Evolutionary conservation across 2,888 invertebrate genomes (phyloP).

Genomic region (Phorcus lineatus): DNA sequence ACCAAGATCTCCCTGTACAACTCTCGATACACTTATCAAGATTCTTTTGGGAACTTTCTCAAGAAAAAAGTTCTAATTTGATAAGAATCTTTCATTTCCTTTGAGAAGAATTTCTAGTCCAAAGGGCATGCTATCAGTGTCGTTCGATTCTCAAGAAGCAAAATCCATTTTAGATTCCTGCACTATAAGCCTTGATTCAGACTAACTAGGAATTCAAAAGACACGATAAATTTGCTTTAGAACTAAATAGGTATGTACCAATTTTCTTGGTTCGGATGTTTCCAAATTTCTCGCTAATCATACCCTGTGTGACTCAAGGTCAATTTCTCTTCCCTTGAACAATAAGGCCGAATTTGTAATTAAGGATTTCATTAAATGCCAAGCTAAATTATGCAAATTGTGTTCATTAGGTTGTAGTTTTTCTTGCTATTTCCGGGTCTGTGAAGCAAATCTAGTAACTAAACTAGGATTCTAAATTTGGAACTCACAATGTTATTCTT

Average conservation of each 20-base stretch:
- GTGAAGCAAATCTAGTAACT: no score
- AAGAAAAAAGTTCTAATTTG: background rate
- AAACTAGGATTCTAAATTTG: no score
- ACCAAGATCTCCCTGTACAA: background rate
- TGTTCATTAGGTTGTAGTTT: no score
- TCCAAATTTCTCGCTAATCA: background rate
- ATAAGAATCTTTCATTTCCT: conserved; percentile 13
- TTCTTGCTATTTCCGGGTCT: no score
- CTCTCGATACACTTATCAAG: background rate
- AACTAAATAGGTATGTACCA: background rate
- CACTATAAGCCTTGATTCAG: no score
- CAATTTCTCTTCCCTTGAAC: no score
- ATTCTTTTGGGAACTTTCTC: background rate
- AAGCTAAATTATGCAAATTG: no score
- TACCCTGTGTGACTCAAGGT: no score
- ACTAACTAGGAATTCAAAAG: no score
- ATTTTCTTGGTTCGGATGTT: background rate
- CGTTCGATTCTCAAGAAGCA: background rate
- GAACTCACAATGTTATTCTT: no score
- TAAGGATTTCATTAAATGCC: no score
- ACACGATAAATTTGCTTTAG: background rate
- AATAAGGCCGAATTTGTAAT: no score
- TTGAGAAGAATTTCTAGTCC: background rate
- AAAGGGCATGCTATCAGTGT: background rate
- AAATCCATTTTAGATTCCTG: background rate